Evolutionary conservation across 2,113 vertebrate species (phyloP).

Genomic region (Poecile atricapillus): DNA sequence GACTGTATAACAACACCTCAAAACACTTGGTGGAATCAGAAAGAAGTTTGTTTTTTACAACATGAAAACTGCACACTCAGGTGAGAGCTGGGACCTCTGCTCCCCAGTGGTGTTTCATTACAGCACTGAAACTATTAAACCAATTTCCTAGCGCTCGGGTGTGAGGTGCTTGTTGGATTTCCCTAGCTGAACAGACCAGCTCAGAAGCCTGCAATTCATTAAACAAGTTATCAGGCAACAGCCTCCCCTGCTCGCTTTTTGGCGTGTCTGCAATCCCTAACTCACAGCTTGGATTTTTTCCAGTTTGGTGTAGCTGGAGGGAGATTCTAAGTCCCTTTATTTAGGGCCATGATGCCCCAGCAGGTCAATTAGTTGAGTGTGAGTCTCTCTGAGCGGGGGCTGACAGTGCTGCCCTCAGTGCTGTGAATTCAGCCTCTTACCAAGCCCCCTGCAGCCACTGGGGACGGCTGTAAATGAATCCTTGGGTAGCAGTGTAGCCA

Average conservation of each 20-base stretch:
- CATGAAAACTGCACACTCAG: not conserved
- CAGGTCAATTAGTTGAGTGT: not conserved
- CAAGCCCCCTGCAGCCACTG: not conserved
- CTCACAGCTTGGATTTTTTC: not conserved
- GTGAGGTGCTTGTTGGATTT: slow-evolving; percentile 17
- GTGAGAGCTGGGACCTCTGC: slow-evolving; percentile 33
- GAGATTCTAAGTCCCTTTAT: not conserved
- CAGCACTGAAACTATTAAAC: not conserved
- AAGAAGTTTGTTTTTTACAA: not conserved
- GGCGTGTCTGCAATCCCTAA: not conserved
- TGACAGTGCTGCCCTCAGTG: not conserved
- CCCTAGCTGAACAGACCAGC: not conserved
- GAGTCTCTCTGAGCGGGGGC: accelerated
- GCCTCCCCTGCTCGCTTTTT: not conserved
- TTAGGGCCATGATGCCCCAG: not conserved
- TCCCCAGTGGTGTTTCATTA: slow-evolving; percentile 39
- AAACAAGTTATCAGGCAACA: slow-evolving; percentile 20
- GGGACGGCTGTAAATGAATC: not conserved
- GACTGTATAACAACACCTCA: not conserved
- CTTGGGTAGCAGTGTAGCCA: accelerated
- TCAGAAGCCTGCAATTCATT: slow-evolving; percentile 38
- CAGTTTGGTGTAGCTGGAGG: not conserved
- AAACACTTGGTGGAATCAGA: not conserved
- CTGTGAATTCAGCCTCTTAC: not conserved
- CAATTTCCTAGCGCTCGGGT: not conserved